These are phyloP conservation scores for Nephrotoma flavescens DNA, from an alignment of 2,888 invertebrate genomes.

Conservation along the genomic window DNA sequence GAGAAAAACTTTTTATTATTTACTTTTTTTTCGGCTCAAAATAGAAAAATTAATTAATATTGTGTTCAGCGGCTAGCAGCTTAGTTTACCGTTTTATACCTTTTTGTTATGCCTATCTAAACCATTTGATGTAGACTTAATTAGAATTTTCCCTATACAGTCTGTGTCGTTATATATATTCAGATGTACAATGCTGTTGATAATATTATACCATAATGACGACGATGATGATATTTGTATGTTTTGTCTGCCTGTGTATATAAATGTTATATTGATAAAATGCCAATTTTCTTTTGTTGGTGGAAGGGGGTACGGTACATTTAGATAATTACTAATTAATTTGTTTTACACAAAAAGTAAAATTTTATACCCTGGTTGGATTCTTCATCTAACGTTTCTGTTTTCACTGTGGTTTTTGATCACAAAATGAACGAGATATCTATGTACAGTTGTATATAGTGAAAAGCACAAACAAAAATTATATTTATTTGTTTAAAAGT, in stretches of 20 bases:
- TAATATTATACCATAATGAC: background rate
- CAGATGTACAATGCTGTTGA: background rate
- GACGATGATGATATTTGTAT: background rate
- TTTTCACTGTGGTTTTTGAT: background rate
- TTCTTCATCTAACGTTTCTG: background rate
- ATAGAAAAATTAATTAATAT: background rate
- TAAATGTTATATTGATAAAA: background rate
- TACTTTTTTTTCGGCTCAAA: background rate
- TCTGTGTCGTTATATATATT: background rate
- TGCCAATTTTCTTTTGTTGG: background rate
- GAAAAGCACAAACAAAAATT: background rate
- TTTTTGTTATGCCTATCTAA: background rate
- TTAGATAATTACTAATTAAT: background rate
- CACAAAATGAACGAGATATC: background rate
- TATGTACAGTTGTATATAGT: too few species aligned
- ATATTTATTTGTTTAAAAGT: background rate
- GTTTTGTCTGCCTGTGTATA: background rate
- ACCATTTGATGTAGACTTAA: background rate
- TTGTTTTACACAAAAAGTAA: background rate
- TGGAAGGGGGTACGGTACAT: background rate
- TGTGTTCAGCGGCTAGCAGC: background rate
- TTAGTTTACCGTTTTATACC: background rate
- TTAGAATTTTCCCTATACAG: background rate
- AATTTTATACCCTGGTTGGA: background rate
- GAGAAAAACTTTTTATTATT: background rate